A percentile compares a stretch with the other conserved stretches of the same genome.
Evolutionary conservation across 2,113 vertebrate species (phyloP).

Genomic region (Diadophis punctatus): DNA sequence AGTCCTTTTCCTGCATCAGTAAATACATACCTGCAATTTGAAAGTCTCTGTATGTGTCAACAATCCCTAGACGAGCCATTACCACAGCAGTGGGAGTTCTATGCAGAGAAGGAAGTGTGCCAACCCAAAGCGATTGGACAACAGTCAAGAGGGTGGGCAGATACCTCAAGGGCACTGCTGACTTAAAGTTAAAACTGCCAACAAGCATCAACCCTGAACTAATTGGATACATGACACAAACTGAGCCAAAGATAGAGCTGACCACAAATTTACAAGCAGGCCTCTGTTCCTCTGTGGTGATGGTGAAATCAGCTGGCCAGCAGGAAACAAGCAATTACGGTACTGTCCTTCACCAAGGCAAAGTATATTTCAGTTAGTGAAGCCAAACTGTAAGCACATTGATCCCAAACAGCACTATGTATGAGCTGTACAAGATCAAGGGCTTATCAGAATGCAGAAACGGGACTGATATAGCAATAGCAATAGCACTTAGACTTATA

Average conservation of each 20-base stretch:
- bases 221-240: not conserved
- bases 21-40: not conserved
- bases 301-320: not conserved
- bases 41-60: not conserved
- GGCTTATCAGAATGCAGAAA: not conserved
- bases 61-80: not conserved
- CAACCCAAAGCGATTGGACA: not conserved
- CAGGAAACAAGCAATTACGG: not conserved
- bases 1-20: not conserved
- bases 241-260: not conserved
- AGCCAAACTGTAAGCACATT: not conserved
- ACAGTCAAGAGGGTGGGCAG: not conserved
- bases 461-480: not conserved
- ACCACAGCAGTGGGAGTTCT: not conserved
- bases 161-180: not conserved
- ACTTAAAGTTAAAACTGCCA: not conserved
- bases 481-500: too few relatives aligned
- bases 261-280: not conserved
- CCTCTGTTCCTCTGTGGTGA: not conserved
- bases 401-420: not conserved
- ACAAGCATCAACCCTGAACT: not conserved
- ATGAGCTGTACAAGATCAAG: not conserved
- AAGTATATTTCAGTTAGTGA: not conserved
- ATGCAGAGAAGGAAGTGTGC: not conserved
- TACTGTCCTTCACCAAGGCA: not conserved